These are phyloP conservation scores for Nasonia longicornis DNA, from an alignment of 1,140 invertebrate species.

Conservation along the genomic window DNA sequence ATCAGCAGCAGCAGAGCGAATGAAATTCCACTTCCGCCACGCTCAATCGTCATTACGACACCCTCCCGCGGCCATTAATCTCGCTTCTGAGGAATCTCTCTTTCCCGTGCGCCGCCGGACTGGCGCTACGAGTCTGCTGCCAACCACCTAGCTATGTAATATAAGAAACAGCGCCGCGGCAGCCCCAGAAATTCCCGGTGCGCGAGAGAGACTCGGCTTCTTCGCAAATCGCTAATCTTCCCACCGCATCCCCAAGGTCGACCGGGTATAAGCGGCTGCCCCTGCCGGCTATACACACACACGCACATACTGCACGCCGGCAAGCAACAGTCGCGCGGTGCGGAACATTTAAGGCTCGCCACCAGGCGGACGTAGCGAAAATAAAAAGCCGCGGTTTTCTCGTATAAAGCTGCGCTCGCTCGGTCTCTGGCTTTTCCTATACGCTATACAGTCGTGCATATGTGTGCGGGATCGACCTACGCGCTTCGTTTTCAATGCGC, in stretches of 20 bases:
- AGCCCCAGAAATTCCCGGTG: not conserved
- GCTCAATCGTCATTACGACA: not conserved
- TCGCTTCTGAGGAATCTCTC: not conserved
- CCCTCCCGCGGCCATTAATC: not conserved
- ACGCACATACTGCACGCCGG: no score
- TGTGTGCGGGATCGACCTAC: not conserved
- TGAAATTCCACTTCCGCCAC: not conserved
- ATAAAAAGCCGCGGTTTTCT: not conserved
- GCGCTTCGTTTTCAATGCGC: not conserved
- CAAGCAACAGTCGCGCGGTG: no score
- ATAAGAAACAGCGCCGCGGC: no score
- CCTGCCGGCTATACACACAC: no score
- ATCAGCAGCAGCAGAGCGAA: not conserved
- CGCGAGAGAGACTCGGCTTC: not conserved
- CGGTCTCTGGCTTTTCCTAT: no score
- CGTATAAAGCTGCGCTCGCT: not conserved
- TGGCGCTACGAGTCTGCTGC: no score
- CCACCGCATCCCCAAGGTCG: slow-evolving; percentile 3
- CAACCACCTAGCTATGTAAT: no score
- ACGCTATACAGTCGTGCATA: no score
- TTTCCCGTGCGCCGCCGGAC: not conserved
- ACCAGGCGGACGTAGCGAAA: not conserved
- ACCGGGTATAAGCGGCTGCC: not conserved
- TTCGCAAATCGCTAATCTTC: slow-evolving; percentile 5
- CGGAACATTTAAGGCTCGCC: no score